A percentile compares a stretch with the other conserved stretches of the same genome.
Conservation (phyloP, 37 sponge, comb jelly and placozoan genomes). For the Halisarca cf. caerulea region DNA sequence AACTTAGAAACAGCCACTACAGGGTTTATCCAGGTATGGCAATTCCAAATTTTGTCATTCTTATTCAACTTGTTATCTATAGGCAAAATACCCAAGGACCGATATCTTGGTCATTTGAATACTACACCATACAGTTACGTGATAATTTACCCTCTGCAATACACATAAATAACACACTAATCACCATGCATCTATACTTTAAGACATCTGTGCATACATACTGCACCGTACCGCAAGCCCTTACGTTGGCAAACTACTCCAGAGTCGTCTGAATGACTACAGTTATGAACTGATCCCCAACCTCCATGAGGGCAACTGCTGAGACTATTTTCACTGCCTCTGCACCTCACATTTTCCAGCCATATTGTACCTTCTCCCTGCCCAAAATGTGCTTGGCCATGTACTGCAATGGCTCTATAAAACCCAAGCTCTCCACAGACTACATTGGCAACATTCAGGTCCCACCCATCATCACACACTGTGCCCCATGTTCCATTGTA, state of each 20-base stretch:
- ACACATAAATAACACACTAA: too few relatives aligned
- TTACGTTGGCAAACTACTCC: constrained; percentile 18
- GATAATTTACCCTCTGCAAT: too few relatives aligned
- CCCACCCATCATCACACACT: constrained; percentile 31
- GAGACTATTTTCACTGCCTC: constrained; percentile 11
- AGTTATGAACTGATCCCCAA: background rate
- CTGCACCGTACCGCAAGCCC: background rate
- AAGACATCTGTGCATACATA: too few relatives aligned
- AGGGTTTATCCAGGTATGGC: too few relatives aligned
- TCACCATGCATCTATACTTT: too few relatives aligned
- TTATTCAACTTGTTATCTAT: too few relatives aligned
- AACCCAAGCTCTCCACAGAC: constrained; percentile 23
- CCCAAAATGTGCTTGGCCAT: background rate
- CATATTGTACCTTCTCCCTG: constrained; percentile 7
- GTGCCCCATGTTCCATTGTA: constrained; percentile 30
- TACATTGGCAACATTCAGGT: constrained; percentile 15
- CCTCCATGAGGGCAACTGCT: constrained; percentile 1
- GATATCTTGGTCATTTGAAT: too few relatives aligned
- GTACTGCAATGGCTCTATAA: background rate
- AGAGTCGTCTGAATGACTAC: constrained; percentile 9
- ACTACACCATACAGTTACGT: too few relatives aligned
- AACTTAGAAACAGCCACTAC: too few relatives aligned
- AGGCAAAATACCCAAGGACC: too few relatives aligned
- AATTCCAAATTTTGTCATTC: too few relatives aligned
- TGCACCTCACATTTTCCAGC: constrained; percentile 1